Conservation (phyloP, 2,797 vertebrate genomes). For the Monodelphis domestica region DNA sequence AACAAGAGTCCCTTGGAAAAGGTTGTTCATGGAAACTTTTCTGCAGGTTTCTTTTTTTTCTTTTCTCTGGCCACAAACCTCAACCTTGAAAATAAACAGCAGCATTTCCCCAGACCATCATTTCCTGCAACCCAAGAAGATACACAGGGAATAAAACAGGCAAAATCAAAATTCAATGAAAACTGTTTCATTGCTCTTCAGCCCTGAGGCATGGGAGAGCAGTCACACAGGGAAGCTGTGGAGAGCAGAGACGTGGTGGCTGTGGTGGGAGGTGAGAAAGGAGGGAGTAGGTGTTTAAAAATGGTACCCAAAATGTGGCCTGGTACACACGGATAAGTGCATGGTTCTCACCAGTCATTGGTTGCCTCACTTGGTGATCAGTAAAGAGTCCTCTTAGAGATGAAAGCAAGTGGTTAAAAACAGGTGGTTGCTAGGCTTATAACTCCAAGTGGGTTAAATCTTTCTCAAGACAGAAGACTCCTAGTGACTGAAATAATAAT, state of each 20-base stretch:
- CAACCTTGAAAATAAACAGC: conserved; percentile 38
- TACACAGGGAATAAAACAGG: conserved; percentile 36
- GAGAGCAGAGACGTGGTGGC: background rate
- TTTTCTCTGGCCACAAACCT: conserved; percentile 17
- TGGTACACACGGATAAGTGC: accelerated
- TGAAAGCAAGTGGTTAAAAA: background rate
- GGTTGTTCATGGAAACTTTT: background rate
- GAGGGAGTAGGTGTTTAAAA: background rate
- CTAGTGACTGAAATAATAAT: background rate
- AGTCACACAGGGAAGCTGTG: background rate
- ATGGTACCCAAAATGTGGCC: no score
- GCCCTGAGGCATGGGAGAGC: background rate
- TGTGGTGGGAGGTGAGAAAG: background rate
- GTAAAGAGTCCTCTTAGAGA: background rate
- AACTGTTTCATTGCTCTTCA: conserved; percentile 9
- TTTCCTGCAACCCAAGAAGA: background rate
- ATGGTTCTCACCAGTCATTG: background rate
- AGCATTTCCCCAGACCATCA: conserved; percentile 10
- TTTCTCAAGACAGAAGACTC: background rate
- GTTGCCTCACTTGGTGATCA: background rate
- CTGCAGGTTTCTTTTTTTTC: background rate
- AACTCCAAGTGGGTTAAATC: background rate
- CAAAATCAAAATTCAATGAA: background rate
- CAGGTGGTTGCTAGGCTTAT: background rate
- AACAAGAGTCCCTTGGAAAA: background rate